A percentile compares a stretch with the other conserved stretches of the same genome.
Conservation (phyloP, 1,140 invertebrate genomes). For the Zophobas atratus region DNA sequence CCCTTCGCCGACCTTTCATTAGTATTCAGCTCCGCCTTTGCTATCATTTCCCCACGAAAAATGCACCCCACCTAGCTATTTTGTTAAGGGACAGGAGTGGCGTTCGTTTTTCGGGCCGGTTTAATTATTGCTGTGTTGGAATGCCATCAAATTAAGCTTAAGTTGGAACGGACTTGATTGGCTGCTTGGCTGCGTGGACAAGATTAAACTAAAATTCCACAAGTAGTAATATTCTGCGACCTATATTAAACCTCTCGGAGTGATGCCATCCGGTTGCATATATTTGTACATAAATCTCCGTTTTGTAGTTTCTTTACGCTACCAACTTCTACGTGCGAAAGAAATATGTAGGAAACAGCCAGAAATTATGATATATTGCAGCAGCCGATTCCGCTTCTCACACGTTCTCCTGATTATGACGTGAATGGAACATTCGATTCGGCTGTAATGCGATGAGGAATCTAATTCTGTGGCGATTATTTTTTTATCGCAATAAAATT, state of each 20-base stretch:
- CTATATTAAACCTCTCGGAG: slow-evolving; percentile 1
- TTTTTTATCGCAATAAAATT: background rate
- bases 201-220: slow-evolving; percentile 8
- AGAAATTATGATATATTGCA: slow-evolving; percentile 31
- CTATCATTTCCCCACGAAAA: slow-evolving; percentile 17
- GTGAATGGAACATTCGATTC: background rate
- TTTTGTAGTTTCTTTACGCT: slow-evolving; percentile 23
- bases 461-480: background rate
- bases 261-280: slow-evolving; percentile 14
- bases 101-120: background rate
- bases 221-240: background rate
- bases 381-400: slow-evolving; percentile 11
- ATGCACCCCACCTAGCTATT: slow-evolving; percentile 5
- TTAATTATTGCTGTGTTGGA: slow-evolving; percentile 16
- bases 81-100: slow-evolving; percentile 7
- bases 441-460: too few species aligned
- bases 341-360: slow-evolving; percentile 28
- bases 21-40: slow-evolving; percentile 26
- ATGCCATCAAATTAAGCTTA: slow-evolving; percentile 5
- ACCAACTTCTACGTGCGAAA: slow-evolving; percentile 7
- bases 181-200: slow-evolving; percentile 3
- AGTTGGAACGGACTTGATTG: background rate
- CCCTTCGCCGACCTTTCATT: slow-evolving; percentile 32
- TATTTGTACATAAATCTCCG: slow-evolving; percentile 30
- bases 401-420: slow-evolving; percentile 10